phyloP scores from a whole-genome alignment of 2,113 vertebrate species.

The Microcebus jonahi region DNA sequence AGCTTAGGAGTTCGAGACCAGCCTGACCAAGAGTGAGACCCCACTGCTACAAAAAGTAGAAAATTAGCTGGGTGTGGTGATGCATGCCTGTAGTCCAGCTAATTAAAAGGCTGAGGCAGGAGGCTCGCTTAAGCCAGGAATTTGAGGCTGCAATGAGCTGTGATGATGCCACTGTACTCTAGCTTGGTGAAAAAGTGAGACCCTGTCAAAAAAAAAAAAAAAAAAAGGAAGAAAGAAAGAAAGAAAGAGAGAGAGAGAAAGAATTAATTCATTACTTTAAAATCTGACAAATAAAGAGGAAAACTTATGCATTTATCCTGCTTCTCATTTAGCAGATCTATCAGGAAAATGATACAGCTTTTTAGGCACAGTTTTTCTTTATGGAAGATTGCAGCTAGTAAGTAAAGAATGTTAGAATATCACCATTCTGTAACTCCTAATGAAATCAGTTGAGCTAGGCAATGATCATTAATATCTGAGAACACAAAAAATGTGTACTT shows the following conservation, averaged over 20 bases:
- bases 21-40: neutral
- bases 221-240: neutral
- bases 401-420: neutral
- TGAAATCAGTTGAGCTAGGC: neutral
- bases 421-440: neutral
- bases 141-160: no score
- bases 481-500: neutral
- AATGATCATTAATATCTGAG: neutral
- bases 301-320: neutral
- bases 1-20: neutral
- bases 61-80: neutral
- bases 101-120: neutral
- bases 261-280: conserved; percentile 27
- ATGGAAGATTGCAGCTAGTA: neutral
- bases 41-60: neutral
- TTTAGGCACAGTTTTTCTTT: neutral
- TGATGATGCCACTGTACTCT: neutral
- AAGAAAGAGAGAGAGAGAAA: neutral
- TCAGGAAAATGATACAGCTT: neutral
- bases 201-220: neutral
- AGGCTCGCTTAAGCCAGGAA: neutral
- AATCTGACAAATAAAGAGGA: neutral
- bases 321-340: neutral
- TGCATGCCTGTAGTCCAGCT: neutral
- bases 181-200: neutral